phyloP scores from a whole-genome alignment of 2,888 invertebrate species.

The Lasioglossum morio region DNA sequence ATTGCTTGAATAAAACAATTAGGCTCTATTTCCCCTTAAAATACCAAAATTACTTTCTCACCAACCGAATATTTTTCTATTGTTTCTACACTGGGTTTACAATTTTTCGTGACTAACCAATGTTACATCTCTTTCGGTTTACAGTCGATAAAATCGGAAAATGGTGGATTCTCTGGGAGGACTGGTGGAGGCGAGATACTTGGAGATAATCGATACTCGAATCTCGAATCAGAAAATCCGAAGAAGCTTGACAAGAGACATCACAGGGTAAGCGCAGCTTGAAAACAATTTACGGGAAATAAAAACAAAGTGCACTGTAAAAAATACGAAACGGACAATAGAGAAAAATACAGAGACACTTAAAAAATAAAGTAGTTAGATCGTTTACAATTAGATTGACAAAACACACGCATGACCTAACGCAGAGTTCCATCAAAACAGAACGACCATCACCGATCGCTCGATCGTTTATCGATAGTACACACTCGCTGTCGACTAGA shows the following conservation, averaged over 20 bases:
- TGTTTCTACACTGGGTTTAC: too few species aligned
- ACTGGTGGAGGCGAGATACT: slow-evolving; percentile 21
- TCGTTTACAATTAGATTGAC: neutral
- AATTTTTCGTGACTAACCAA: too few species aligned
- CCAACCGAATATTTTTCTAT: too few species aligned
- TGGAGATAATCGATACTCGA: slow-evolving; percentile 48
- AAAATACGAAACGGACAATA: neutral
- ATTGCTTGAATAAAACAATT: too few species aligned
- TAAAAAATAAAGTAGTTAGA: neutral
- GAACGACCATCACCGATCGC: neutral
- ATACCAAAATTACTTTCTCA: too few species aligned
- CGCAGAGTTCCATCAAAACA: neutral
- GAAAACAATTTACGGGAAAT: neutral
- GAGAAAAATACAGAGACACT: neutral
- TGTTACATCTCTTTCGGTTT: neutral
- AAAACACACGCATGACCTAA: neutral
- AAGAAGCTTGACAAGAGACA: slow-evolving; percentile 76
- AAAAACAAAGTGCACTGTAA: neutral
- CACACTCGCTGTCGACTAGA: neutral
- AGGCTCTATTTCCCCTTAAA: too few species aligned
- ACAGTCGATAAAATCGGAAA: slow-evolving; percentile 19
- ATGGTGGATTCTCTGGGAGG: neutral
- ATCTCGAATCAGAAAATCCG: slow-evolving; percentile 27
- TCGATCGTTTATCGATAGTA: neutral
- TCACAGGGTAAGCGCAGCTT: neutral